Base-by-base conservation (phyloP, 2,113 vertebrate species). In the Chloropsis cyanopogon region DNA sequence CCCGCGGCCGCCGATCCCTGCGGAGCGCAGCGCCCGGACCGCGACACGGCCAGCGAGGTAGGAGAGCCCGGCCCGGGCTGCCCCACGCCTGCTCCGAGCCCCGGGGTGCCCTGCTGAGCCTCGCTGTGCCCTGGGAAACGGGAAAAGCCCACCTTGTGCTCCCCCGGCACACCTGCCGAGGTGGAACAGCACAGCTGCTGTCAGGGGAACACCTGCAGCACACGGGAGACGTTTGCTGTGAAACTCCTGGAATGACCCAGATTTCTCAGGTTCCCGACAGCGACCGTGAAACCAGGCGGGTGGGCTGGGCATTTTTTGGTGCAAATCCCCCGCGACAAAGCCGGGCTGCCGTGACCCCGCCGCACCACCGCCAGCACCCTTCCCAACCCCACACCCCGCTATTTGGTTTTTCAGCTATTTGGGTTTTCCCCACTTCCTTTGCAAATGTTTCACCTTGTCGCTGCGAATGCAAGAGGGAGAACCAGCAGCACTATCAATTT, bases 141-240 rank as follows among this genome's bases (percentile, higher is more conserved):
- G 25, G 10, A 14, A 10, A 39, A 23, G 3, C 59, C 6, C 41
- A 1, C 54, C 47, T 15, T 1, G 12, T 4, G 3, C 10, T 12
- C 16, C 18, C 29, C 8, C 1, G 0, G 60, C 41, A 9, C 37
- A 2, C 0, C 53, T 25, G 56, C n/a, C 2, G 1, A 8, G 23
- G 41, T 0, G 37, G 37, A 37, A 37, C 37, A 37, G 37, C 37
- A 37, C 37, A 37, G 37, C 37, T 37, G 2, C 60, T 29, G 37
- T 11, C 61, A 7, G 25, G 2, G 31, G 8, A 60, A 21, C n/a
- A 9, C 7, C 70, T 12, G 47, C 56, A 26, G 2, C 25, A 7
- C 44, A 9, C 0, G 0, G 61, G 83, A 31, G n/a, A 3, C 0
- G 0, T 31, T 49, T 9, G 14, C 33, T 66, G 68, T 13, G 10